Evolutionary conservation across 2,888 invertebrate genomes (phyloP).

Genomic region (Psylliodes chrysocephalus): DNA sequence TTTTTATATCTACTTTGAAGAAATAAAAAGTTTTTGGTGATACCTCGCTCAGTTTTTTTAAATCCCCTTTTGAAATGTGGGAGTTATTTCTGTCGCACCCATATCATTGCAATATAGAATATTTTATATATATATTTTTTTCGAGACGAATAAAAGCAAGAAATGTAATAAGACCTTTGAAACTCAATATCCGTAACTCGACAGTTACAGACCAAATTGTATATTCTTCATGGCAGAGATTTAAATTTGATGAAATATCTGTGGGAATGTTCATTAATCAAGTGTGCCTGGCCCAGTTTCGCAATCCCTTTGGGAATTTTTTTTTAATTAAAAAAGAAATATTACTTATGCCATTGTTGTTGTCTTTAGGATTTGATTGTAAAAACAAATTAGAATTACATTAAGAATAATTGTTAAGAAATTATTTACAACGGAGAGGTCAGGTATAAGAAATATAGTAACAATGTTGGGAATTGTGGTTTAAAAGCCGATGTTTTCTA

Average conservation of each 20-base stretch:
- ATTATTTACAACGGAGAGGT: background rate
- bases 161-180: background rate
- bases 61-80: no score
- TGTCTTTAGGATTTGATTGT: background rate
- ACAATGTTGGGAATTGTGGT: background rate
- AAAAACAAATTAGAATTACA: conserved; percentile 4
- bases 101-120: no score
- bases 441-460: background rate
- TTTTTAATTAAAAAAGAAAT: conserved; percentile 16
- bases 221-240: background rate
- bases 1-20: no score
- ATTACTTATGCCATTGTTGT: conserved; percentile 12
- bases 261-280: conserved; percentile 26
- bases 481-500: background rate
- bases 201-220: conserved; percentile 1
- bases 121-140: no score
- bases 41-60: no score
- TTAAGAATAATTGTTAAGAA: conserved; percentile 9
- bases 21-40: no score
- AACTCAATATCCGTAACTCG: conserved; percentile 6
- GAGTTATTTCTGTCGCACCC: no score
- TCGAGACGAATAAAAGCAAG: no score
- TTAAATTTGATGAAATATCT: conserved; percentile 24
- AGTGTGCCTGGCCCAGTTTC: conserved; percentile 21
- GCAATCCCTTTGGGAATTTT: conserved; percentile 21